phyloP scores from a whole-genome alignment of 2,113 vertebrate genomes.

The Gavia stellata region DNA sequence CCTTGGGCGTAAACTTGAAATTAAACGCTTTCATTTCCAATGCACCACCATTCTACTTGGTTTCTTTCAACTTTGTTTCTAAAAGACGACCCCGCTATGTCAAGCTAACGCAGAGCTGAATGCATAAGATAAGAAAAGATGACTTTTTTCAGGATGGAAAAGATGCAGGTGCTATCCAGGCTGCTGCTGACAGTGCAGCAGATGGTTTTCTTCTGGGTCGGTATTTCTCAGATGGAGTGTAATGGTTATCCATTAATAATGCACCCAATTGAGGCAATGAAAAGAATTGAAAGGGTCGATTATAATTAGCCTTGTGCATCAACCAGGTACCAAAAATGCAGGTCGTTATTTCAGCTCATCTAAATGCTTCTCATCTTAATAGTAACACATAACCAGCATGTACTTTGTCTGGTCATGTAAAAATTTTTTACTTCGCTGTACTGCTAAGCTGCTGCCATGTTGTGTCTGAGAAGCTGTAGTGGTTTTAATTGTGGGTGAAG shows the following conservation, averaged over 20 bases:
- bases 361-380: neutral
- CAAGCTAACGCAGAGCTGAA: neutral
- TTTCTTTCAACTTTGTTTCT: neutral
- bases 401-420: too few species aligned
- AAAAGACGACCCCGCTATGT: neutral
- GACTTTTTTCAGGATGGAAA: neutral
- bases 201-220: neutral
- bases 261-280: neutral
- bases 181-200: neutral
- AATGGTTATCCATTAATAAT: neutral
- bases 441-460: neutral
- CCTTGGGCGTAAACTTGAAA: neutral
- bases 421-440: neutral
- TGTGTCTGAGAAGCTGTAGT: neutral
- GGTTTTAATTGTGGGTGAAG: neutral
- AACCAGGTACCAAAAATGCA: neutral
- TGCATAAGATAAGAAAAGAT: neutral
- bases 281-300: neutral
- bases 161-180: neutral
- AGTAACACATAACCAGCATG: neutral
- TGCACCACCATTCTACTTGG: too few species aligned
- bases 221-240: neutral
- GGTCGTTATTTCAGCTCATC: neutral
- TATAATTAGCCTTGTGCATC: neutral
- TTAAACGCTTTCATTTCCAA: fast-evolving